Conservation (phyloP, 2,797 vertebrate species). For the Orestias chungarensis region DNA sequence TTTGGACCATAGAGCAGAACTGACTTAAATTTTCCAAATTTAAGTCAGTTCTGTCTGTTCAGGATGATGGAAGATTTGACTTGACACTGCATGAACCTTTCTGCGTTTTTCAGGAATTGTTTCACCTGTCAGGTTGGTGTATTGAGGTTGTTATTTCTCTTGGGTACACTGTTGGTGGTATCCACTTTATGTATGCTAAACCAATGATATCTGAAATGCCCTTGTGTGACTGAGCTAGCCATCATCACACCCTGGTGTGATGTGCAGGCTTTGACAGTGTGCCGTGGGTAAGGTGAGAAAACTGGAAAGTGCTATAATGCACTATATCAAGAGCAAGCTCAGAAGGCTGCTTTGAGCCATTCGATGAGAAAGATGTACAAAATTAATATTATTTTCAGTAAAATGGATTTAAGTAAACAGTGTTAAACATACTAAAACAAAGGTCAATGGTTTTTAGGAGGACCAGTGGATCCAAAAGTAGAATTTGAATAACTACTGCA, state of each 20-base stretch:
- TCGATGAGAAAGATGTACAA: slow-evolving; percentile 57
- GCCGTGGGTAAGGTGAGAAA: slow-evolving; percentile 72
- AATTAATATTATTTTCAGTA: slow-evolving; percentile 69
- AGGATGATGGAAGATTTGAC: neutral
- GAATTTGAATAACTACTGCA: slow-evolving; percentile 27
- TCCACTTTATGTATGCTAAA: slow-evolving; percentile 55
- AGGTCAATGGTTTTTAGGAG: slow-evolving; percentile 31
- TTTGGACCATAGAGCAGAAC: neutral
- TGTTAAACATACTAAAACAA: slow-evolving; percentile 46
- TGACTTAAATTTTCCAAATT: neutral
- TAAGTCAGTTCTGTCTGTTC: neutral
- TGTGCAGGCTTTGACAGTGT: slow-evolving; percentile 66
- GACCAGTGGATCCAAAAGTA: slow-evolving; percentile 9
- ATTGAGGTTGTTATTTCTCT: neutral
- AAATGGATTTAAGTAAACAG: slow-evolving; percentile 53
- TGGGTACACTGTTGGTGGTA: slow-evolving; percentile 16
- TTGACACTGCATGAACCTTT: neutral
- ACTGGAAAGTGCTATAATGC: slow-evolving; percentile 70
- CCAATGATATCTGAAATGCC: slow-evolving; percentile 56
- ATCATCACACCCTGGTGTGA: slow-evolving; percentile 63
- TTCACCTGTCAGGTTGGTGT: slow-evolving; percentile 3
- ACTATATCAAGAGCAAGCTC: slow-evolving; percentile 62
- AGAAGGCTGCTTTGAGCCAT: slow-evolving; percentile 57
- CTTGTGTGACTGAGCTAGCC: slow-evolving; percentile 63
- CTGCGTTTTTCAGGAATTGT: slow-evolving; percentile 3